These are phyloP conservation scores for Proctacanthus coquilletti DNA, from an alignment of 1,140 invertebrate species.

Conservation along the genomic window DNA sequence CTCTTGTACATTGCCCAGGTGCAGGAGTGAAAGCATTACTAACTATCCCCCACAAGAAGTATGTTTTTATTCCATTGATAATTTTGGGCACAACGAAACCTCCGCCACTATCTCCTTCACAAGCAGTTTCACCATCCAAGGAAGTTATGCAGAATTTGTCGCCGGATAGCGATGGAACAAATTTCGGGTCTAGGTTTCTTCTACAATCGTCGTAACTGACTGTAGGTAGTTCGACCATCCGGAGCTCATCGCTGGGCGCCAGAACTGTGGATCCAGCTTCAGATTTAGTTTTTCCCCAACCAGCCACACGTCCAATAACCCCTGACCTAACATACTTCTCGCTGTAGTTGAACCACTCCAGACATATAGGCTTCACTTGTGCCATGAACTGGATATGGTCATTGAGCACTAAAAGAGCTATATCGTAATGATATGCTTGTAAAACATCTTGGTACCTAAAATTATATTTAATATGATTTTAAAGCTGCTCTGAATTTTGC, in stretches of 20 bases:
- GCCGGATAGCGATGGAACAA: constrained; percentile 3
- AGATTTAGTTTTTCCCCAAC: constrained; percentile 9
- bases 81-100: constrained; percentile 16
- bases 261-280: too few species aligned
- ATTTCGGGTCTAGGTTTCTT: constrained; percentile 3
- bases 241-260: constrained; percentile 4
- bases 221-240: constrained; percentile 6
- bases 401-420: constrained; percentile 1
- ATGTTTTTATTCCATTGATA: constrained; percentile 7
- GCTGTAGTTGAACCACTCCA: neutral
- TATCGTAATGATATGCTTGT: neutral
- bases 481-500: too few species aligned
- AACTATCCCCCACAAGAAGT: constrained; percentile 20
- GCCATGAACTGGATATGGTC: constrained; percentile 1
- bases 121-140: constrained; percentile 4
- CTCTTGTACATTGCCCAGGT: constrained; percentile 15
- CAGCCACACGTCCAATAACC: constrained; percentile 4
- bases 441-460: constrained; percentile 1
- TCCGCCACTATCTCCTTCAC: constrained; percentile 15
- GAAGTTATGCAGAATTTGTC: constrained; percentile 12
- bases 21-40: constrained; percentile 15
- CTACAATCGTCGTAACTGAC: constrained; percentile 5
- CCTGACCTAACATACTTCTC: neutral
- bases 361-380: constrained; percentile 2
- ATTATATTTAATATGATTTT: neutral